Evolutionary conservation across 2,888 invertebrate species (phyloP).

Genomic region (Linnaemya vulpina): DNA sequence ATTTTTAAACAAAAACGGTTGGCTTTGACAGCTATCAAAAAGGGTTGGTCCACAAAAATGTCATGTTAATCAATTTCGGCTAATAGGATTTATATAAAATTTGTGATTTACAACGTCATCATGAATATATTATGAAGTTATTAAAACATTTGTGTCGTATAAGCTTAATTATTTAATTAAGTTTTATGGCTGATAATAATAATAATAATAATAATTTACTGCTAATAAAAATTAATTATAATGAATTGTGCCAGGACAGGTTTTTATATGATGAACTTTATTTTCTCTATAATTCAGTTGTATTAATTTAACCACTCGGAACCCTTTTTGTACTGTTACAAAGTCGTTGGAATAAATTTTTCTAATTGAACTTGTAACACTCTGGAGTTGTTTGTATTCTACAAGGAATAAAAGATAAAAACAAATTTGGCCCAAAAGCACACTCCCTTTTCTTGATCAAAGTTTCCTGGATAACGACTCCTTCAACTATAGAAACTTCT

Average conservation of each 20-base stretch:
- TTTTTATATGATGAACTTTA: background rate
- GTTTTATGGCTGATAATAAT: background rate
- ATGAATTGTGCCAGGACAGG: background rate
- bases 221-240: background rate
- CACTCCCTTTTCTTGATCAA: no score
- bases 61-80: background rate
- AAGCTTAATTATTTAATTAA: background rate
- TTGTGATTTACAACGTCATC: conserved; percentile 26
- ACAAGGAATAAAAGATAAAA: no score
- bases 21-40: background rate
- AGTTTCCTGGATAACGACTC: no score
- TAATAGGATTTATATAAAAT: conserved; percentile 1
- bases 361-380: no score
- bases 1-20: conserved; percentile 5
- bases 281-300: background rate
- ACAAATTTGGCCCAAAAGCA: no score
- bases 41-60: conserved; percentile 3
- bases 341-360: no score
- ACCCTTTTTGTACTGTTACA: no score
- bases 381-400: no score
- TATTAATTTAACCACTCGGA: no score
- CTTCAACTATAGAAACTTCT: no score
- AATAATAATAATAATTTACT: conserved; percentile 7
- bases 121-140: background rate
- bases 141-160: background rate